These are phyloP conservation scores for Platycercus adscitus DNA, from an alignment of 2,113 vertebrate species.

Conservation along the genomic window DNA sequence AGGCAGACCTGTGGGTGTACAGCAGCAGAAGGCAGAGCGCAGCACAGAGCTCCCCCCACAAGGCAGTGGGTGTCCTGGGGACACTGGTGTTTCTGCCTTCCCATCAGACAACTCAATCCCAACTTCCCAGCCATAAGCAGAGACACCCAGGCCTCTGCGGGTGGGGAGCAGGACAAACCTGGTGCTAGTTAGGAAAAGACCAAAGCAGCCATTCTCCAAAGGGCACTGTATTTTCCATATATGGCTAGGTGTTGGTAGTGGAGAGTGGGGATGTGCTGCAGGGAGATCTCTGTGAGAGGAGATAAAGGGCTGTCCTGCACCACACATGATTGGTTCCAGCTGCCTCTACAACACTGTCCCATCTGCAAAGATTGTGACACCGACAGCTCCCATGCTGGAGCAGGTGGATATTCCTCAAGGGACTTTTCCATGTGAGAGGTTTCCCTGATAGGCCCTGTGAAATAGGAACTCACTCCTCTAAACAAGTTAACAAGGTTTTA, in stretches of 20 bases:
- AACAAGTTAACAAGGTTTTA: too few relatives aligned
- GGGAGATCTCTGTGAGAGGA: background rate
- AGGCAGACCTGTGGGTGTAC: fast-evolving
- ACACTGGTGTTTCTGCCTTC: background rate
- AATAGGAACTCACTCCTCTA: too few relatives aligned
- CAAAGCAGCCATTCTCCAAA: background rate
- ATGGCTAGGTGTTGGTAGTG: background rate
- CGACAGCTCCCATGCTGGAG: too few relatives aligned
- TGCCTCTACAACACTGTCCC: too few relatives aligned
- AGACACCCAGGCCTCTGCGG: background rate
- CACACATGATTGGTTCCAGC: too few relatives aligned
- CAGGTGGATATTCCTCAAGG: too few relatives aligned
- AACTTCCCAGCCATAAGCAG: background rate
- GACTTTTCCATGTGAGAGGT: too few relatives aligned
- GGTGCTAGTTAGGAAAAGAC: background rate
- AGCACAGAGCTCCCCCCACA: background rate
- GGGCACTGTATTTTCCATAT: background rate
- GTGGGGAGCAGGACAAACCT: background rate
- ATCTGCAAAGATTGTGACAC: too few relatives aligned
- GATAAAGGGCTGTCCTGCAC: background rate
- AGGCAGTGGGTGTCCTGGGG: too few relatives aligned
- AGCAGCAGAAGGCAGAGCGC: background rate
- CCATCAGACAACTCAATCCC: background rate
- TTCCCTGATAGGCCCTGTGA: too few relatives aligned
- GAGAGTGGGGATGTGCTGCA: too few relatives aligned